phyloP scores from a whole-genome alignment of 2,113 vertebrate genomes.

The Cyanoramphus novaezelandiae region DNA sequence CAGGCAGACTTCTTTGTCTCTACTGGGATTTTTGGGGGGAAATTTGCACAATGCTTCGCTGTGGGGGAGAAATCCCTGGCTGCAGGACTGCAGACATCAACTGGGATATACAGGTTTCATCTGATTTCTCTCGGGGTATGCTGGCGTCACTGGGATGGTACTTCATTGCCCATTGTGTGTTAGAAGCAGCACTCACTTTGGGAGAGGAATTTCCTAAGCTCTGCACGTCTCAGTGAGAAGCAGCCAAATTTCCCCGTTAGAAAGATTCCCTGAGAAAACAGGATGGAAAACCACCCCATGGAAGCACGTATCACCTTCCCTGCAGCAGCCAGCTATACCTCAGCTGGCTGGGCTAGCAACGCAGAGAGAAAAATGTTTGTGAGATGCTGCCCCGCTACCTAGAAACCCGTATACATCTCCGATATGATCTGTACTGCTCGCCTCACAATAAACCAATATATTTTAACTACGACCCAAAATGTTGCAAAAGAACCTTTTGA shows the following conservation, averaged over 20 bases:
- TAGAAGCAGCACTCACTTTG: background rate
- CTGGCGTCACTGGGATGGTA: background rate
- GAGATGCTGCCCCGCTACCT: constrained; percentile 16
- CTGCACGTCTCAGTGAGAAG: background rate
- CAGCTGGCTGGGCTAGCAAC: background rate
- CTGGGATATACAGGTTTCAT: background rate
- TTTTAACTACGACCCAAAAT: constrained; percentile 25
- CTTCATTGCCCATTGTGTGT: background rate
- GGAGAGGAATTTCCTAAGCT: background rate
- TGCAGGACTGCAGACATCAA: background rate
- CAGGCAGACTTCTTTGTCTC: background rate
- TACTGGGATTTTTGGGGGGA: background rate
- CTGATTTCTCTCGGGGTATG: background rate
- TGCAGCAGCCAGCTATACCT: background rate
- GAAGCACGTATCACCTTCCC: constrained; percentile 3
- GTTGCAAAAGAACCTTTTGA: constrained; percentile 55
- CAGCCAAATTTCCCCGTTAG: background rate
- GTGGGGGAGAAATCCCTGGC: background rate
- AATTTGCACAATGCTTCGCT: background rate
- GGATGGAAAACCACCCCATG: background rate
- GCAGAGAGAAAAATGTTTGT: background rate
- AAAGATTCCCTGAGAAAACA: constrained; percentile 14
- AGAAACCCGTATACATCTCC: background rate
- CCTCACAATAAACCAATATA: constrained; percentile 44
- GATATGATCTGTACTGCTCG: constrained; percentile 12